Evolutionary conservation across 2,888 invertebrate genomes (phyloP), one percentile per base, ranked within the genome.

Genomic region (Lingula anatina): DNA sequence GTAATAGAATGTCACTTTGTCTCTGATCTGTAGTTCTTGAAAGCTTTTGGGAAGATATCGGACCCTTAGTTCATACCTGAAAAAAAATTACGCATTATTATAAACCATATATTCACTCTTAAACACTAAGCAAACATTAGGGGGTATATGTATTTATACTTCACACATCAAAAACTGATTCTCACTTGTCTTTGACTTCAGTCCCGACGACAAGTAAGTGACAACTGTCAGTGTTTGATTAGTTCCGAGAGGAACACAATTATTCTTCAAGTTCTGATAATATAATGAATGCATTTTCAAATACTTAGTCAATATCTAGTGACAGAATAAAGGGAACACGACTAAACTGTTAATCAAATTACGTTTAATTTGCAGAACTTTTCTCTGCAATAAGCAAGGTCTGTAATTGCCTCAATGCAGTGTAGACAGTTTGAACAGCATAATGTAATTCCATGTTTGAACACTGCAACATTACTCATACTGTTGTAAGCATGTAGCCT

Each of bases 1-100:
- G 79, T 90, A 96, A 75, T 89, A 88, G 80, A 96, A 96, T 53
- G 95, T 96, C 66, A 90, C 89, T 77, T 86, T 87, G 79, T 99
- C 96, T 68, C 89, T 88, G 65, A 92, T 90, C 75, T 88, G 89
- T 36, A 97, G 82, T 68, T 91, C 90, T 57, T 87, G 86, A 62
- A 96, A 83, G 79, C 87, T 89, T 68, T 87, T 85, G 15, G 95
- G 93, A 64, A 96, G 82, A 80, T 95, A 96, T 50, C 97, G 86
- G 58, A 97, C 88, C 63, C 95, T 83, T 54, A 99, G 81, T 77
- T 97, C 96, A 68, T 90, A 89, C 69, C 81, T 80, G 60, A n/a
- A 62, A 53, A 40, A 45, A 41, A 27, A 37, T 40, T 36, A n/a
- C 39, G 18, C 15, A 28, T 26, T 26, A 18, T 9, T 20, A 44